Conservation (phyloP, 53 echinoderm and acorn worm genomes). For the Apostichopus leukothele region DNA sequence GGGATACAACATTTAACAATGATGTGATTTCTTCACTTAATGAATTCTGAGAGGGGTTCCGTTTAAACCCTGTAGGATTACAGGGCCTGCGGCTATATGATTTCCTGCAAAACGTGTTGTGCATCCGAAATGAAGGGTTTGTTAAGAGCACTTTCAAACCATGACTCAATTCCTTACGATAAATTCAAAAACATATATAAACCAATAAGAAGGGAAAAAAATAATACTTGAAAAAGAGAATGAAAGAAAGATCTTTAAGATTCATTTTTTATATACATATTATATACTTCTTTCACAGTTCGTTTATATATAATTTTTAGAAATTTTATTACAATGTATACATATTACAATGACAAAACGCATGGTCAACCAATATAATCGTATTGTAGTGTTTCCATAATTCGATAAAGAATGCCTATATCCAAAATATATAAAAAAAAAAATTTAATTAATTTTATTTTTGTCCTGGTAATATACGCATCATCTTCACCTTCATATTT, state of each 20-base stretch:
- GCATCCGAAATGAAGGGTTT: slow-evolving; percentile 21
- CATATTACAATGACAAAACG: no score
- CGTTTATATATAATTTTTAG: no score
- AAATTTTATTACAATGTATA: no score
- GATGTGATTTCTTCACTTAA: slow-evolving; percentile 40
- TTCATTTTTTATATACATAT: not conserved
- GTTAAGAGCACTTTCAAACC: slow-evolving; percentile 22
- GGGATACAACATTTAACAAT: slow-evolving; percentile 51
- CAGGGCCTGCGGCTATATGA: slow-evolving; percentile 32
- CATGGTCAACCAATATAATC: no score
- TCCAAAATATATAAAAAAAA: no score
- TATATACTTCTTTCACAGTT: not conserved
- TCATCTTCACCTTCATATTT: no score
- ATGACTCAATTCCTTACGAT: slow-evolving; percentile 30
- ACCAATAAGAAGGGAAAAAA: not conserved
- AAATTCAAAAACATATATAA: not conserved
- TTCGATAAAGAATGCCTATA: no score
- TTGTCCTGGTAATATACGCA: no score
- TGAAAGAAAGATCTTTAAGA: not conserved
- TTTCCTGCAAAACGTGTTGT: slow-evolving; percentile 37
- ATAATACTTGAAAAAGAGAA: not conserved
- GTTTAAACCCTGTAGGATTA: slow-evolving; percentile 40
- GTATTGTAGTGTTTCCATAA: no score
- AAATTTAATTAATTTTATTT: no score
- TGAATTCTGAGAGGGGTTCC: slow-evolving; percentile 48